A percentile compares a stretch with the other conserved stretches of the same genome.
Conservation (phyloP, 2,797 vertebrate species). For the Parauchenoglanis ngamensis region DNA sequence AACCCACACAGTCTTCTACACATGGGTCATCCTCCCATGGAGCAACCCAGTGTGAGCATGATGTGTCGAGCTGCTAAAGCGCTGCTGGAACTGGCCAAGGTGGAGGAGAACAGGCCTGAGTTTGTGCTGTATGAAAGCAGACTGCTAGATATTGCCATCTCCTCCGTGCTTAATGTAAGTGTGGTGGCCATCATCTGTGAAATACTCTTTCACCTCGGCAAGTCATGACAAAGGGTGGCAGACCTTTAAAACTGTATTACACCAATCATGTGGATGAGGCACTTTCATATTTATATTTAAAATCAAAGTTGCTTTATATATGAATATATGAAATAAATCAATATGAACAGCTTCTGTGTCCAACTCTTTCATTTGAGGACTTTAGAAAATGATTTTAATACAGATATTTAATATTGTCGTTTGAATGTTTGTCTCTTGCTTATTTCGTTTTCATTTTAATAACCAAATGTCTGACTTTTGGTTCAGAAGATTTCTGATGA, state of each 20-base stretch:
- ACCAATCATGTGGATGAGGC: conserved; percentile 61
- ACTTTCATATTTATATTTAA: conserved; percentile 95
- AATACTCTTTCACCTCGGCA: conserved; percentile 96
- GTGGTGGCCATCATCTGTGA: conserved; percentile 94
- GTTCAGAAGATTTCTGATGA: conserved; percentile 62
- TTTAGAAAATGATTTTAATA: conserved; percentile 92
- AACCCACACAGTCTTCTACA: conserved; percentile 94
- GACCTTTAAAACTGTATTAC: conserved; percentile 5
- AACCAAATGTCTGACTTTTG: conserved; percentile 88
- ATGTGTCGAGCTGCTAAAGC: conserved; percentile 98
- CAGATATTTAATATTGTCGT: conserved; percentile 92
- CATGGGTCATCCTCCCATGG: conserved; percentile 86
- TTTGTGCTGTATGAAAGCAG: conserved; percentile 96
- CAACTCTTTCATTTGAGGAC: conserved; percentile 88
- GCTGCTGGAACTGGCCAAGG: conserved; percentile 93
- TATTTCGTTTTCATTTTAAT: conserved; percentile 78
- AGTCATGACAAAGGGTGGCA: conserved; percentile 85
- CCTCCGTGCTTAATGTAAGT: conserved; percentile 90
- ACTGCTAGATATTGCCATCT: conserved; percentile 97
- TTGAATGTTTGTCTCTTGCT: conserved; percentile 81
- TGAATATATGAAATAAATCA: conserved; percentile 76
- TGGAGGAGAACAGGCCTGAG: conserved; percentile 93
- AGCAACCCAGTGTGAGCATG: conserved; percentile 96
- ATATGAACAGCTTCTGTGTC: conserved; percentile 85
- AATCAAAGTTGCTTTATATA: conserved; percentile 76